Base-by-base conservation (phyloP, 2,888 invertebrate genomes). In the Sarcophaga rosellei region DNA sequence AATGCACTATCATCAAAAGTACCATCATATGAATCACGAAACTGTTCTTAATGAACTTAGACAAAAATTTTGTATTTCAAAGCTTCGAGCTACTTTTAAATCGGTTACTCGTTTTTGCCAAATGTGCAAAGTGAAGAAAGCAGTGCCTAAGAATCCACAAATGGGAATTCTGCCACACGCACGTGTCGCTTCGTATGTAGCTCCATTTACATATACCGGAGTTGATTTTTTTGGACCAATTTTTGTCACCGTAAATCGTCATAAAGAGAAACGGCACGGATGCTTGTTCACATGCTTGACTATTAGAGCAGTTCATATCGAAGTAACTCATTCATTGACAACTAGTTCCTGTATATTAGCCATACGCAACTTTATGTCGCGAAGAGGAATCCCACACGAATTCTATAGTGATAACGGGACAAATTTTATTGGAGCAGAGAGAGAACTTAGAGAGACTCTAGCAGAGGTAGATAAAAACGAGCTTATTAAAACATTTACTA, bases 161-260 rank as follows among this genome's bases (percentile, higher is more conserved):
- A 86, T 87, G 86, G 76, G 68, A 15, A 81, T 61, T 21, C n/a
- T 87, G 17, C 74, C 82, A n/a, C 66, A 53, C 15, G 73, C 75
- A 45, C 68, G 79, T 10, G 59, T 85, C 2, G 63, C 76, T 20
- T 59, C 81, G 2, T 76, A 69, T 59, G 78, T 44, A 11, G 70
- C 65, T 1, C 82, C 85, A 15, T 88, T 88, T 65, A 84, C 87
- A 2, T 85, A 62, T 63, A 81, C 75, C 12, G 83, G 83, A 0
- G 15, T 87, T 3, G 87, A 84, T 20, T 86, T 81, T 68, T 85
- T 88, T 47, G 83, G 85, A 0, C 86, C 85, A 0, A 47, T 88
- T 35, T 59, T 70, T 45, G 66, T 72, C 8, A 77, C 47, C 1
- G 35, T 77, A 10, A 82, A 82, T 6, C 6, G 6, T 0, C 35